Percentiles rank a stretch among this genome's conserved stretches.
Conservation (phyloP, 1,140 invertebrate genomes). For the Trichogramma pretiosum region DNA sequence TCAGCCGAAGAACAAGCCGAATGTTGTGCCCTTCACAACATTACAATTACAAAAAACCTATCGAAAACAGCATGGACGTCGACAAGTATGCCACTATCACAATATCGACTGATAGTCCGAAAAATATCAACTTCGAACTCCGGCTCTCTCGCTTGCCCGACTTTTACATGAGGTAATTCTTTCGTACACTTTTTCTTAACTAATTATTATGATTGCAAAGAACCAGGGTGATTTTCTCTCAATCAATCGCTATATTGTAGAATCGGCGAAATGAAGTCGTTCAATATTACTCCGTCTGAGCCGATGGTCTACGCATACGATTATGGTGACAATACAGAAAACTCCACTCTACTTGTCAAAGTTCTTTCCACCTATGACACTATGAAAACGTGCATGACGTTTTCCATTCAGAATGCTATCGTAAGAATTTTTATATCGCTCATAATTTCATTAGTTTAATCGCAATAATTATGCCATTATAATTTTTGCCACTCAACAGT, state of each 20-base stretch:
- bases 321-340: slow-evolving; percentile 34
- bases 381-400: slow-evolving; percentile 46
- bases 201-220: no score
- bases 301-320: slow-evolving; percentile 47
- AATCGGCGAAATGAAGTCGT: not conserved
- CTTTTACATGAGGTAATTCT: slow-evolving; percentile 45
- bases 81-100: slow-evolving; percentile 44
- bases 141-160: slow-evolving; percentile 32
- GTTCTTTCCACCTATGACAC: slow-evolving; percentile 43
- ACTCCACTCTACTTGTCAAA: slow-evolving; percentile 43
- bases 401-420: slow-evolving; percentile 50
- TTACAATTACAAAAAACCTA: slow-evolving; percentile 25
- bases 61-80: slow-evolving; percentile 16
- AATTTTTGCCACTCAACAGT: slow-evolving; percentile 46
- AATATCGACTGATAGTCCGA: slow-evolving; percentile 42
- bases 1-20: slow-evolving; percentile 40
- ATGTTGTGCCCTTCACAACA: slow-evolving; percentile 47
- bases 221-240: no score
- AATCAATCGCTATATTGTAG: not conserved
- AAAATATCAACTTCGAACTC: slow-evolving; percentile 37
- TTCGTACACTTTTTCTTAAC: no score
- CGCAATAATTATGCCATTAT: slow-evolving; percentile 2
- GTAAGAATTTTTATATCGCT: no score
- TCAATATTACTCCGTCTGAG: slow-evolving; percentile 29
- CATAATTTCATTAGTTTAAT: no score